These are phyloP conservation scores for Criorhina ranunculi DNA, from an alignment of 2,888 invertebrate genomes.

Conservation along the genomic window DNA sequence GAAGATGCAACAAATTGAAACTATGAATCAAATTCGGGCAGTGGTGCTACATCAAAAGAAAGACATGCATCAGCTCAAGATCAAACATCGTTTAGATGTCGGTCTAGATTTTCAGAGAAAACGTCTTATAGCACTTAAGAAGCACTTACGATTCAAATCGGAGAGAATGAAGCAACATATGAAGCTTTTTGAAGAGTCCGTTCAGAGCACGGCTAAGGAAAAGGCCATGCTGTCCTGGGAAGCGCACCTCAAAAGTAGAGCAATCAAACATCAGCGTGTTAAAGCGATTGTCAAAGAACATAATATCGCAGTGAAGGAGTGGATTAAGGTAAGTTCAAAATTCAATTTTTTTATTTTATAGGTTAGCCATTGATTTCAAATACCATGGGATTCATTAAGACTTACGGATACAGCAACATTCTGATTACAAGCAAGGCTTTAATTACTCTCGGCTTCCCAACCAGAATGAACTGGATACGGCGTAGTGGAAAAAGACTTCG, in stretches of 20 bases:
- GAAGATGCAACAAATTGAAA: slow-evolving; percentile 79
- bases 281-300: slow-evolving; percentile 73
- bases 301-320: slow-evolving; percentile 76
- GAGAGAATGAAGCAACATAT: slow-evolving; percentile 80
- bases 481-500: too few species aligned
- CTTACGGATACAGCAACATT: too few species aligned
- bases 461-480: too few species aligned
- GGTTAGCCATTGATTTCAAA: too few species aligned
- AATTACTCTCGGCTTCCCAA: too few species aligned
- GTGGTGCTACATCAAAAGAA: slow-evolving; percentile 79
- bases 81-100: slow-evolving; percentile 79
- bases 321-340: slow-evolving; percentile 79
- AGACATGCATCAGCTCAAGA: slow-evolving; percentile 79
- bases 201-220: slow-evolving; percentile 64
- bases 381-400: too few species aligned
- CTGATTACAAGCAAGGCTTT: too few species aligned
- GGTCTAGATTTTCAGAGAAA: slow-evolving; percentile 81
- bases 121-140: slow-evolving; percentile 82
- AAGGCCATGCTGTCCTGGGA: slow-evolving; percentile 81
- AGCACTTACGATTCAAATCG: slow-evolving; percentile 81
- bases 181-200: slow-evolving; percentile 73
- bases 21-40: slow-evolving; percentile 76
- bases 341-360: too few species aligned
- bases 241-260: slow-evolving; percentile 80
- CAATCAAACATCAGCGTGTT: slow-evolving; percentile 79